These are phyloP conservation scores for Urocynchramus pylzowi DNA, from an alignment of 2,113 vertebrate genomes.

Conservation along the genomic window DNA sequence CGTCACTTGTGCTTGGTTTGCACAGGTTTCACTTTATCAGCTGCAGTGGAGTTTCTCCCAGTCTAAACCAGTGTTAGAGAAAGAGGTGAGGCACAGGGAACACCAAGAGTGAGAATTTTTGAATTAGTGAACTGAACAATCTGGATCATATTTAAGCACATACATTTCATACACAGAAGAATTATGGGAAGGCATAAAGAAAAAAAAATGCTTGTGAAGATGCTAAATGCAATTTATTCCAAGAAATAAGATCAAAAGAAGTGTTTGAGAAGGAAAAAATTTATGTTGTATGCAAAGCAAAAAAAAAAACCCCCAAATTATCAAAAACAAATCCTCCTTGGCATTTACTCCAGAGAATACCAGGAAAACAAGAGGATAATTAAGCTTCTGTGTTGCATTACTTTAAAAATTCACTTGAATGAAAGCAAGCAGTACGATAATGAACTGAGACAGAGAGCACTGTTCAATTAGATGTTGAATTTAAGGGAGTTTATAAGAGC, in stretches of 20 bases:
- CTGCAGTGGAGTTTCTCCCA: background rate
- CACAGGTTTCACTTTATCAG: background rate
- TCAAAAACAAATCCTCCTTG: background rate
- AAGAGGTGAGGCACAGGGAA: background rate
- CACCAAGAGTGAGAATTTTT: background rate
- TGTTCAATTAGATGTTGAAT: constrained; percentile 38
- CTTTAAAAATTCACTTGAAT: constrained; percentile 25
- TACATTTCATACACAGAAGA: background rate
- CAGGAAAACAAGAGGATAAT: constrained; percentile 37
- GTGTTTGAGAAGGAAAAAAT: background rate
- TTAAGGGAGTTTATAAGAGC: constrained; percentile 27
- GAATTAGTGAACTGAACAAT: background rate
- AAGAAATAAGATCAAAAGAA: background rate
- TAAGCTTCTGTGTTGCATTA: constrained; percentile 55
- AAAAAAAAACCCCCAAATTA: background rate
- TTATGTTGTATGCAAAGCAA: background rate
- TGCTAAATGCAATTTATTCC: background rate
- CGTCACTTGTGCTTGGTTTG: background rate
- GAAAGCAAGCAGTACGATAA: constrained; percentile 36
- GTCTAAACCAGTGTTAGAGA: background rate
- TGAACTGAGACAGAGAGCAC: constrained; percentile 4
- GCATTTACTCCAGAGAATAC: constrained; percentile 7
- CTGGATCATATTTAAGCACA: background rate
- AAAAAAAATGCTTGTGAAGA: background rate
- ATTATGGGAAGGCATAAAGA: background rate